A percentile compares a stretch with the other conserved stretches of the same genome.
These are phyloP conservation scores for Petrolisthes cinctipes DNA, from an alignment of 2,888 invertebrate species.

Conservation along the genomic window DNA sequence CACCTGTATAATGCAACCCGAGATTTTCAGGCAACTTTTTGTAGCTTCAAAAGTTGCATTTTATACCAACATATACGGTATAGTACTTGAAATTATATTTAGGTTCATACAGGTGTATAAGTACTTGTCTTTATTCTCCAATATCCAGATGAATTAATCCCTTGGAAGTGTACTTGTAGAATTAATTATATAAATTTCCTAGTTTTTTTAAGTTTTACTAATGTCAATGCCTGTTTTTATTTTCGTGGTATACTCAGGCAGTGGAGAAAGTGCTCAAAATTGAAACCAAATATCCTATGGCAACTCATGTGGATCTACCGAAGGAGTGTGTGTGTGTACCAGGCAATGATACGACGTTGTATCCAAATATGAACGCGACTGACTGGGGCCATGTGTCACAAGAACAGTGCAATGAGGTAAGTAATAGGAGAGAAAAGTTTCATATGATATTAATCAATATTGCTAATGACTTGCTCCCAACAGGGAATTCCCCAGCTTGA, in stretches of 20 bases:
- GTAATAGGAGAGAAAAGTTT: not conserved
- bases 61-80: not conserved
- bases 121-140: not conserved
- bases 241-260: slow-evolving; percentile 75
- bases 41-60: not conserved
- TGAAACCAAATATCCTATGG: slow-evolving; percentile 84
- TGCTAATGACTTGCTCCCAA: too few relatives aligned
- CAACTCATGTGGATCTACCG: slow-evolving; percentile 75
- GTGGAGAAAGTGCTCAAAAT: slow-evolving; percentile 93
- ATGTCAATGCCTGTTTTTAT: slow-evolving; percentile 2
- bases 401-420: slow-evolving; percentile 60
- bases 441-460: too few relatives aligned
- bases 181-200: not conserved
- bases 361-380: slow-evolving; percentile 70
- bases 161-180: not conserved
- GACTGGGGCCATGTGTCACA: slow-evolving; percentile 64
- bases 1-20: too few relatives aligned
- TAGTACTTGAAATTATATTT: not conserved
- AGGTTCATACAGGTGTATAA: not conserved
- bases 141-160: not conserved
- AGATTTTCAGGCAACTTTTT: too few relatives aligned
- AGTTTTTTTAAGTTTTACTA: not conserved
- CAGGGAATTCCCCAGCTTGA: too few relatives aligned
- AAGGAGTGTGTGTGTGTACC: slow-evolving; percentile 79
- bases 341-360: slow-evolving; percentile 73